A percentile compares a stretch with the other conserved stretches of the same genome.
phyloP scores from a whole-genome alignment of 35 echinoderm and acorn worm genomes.

The Heliocidaris erythrogramma region DNA sequence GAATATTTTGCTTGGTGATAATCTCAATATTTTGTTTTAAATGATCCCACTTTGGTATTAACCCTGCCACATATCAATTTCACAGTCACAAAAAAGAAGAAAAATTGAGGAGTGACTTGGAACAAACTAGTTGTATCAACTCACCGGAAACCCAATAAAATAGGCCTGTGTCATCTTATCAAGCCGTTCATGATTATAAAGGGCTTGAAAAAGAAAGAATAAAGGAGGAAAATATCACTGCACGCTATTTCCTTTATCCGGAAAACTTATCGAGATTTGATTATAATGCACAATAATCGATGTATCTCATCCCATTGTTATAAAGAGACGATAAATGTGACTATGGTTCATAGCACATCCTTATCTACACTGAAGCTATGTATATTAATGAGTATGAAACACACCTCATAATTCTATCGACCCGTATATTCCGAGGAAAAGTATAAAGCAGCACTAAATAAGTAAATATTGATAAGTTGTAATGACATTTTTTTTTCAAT shows the following conservation, averaged over 20 bases:
- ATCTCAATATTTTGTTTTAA: too few relatives aligned
- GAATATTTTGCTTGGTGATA: too few relatives aligned
- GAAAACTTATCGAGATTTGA: not conserved
- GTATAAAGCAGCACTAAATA: constrained; percentile 18
- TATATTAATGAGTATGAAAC: not conserved
- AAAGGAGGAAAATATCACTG: not conserved
- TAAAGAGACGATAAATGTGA: not conserved
- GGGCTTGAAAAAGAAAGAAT: not conserved
- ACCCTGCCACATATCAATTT: too few relatives aligned
- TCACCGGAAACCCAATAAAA: not conserved
- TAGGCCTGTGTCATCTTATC: not conserved
- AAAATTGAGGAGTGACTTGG: not conserved
- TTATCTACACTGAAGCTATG: not conserved
- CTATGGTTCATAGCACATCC: not conserved
- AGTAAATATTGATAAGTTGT: constrained; percentile 5
- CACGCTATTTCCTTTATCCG: not conserved
- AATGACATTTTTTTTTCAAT: not conserved
- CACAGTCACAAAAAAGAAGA: not conserved
- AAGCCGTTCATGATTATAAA: not conserved
- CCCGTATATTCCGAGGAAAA: constrained; percentile 16
- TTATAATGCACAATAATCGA: not conserved
- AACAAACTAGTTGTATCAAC: not conserved
- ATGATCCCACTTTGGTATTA: too few relatives aligned
- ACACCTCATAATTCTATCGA: constrained; percentile 4
- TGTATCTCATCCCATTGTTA: not conserved